Base-by-base conservation (phyloP, 2,797 vertebrate genomes). In the Aphelocoma californica region DNA sequence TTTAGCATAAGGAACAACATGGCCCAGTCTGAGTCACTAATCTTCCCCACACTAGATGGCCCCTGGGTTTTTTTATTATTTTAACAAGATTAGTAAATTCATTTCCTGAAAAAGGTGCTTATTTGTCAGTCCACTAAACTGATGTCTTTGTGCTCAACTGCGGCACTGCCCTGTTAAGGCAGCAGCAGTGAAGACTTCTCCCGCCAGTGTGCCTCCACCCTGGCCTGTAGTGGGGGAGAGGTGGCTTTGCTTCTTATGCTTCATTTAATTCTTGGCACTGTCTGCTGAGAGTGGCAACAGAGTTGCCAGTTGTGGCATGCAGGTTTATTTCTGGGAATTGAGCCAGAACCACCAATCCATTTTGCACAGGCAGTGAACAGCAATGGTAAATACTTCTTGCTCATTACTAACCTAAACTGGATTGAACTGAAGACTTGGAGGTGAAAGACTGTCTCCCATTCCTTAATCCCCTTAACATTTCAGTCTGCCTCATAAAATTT, bases 251-350 rank as follows among this genome's bases (percentile, higher is more conserved):
- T 95, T 82, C 90, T 65, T 53, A 40, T 71, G 83, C 85, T 82
- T 92, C 90, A 87, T 96, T 96, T 84, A 84, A 38, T 84, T 92
- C 80, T 71, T 94, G 96, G 88, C 86, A 2, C 88, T 67, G 48
- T 48, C 53, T 80, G 50, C 92, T 65, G 78, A 91, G 86, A 79
- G 67, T 89, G 96, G 95, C 93, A 95, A 67, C 0, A 0, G 84
- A 80, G 71, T 91, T 96, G 95, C 96, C 95, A 88, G 91, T 92
- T 93, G 71, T 84, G 95, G 95, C 95, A 88, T 47, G 94, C 80
- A 57, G 80, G 21, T 88, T 96, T 94, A 85, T 79, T 92, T 67
- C 91, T 86, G 40, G 88, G 94, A 91, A 31, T 45, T 67, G 70
- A 84, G 92, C 94, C 96, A 96, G 91, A 96, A 75, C 82, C 92